Evolutionary conservation across 2,113 vertebrate species (phyloP).

Genomic region (Amphilophus citrinellus): DNA sequence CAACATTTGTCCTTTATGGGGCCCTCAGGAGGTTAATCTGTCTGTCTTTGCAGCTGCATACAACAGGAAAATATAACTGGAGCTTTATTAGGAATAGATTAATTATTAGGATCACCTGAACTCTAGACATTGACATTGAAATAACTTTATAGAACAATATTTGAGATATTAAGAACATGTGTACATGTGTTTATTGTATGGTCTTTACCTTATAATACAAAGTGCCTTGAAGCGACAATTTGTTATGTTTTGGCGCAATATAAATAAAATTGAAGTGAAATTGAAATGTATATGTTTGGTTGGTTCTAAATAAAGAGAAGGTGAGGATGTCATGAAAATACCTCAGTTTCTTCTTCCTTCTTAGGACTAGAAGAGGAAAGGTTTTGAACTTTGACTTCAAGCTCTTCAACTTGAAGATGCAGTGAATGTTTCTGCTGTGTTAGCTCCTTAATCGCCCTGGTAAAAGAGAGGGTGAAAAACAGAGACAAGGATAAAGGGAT

Average conservation of each 20-base stretch:
- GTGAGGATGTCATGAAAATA: neutral
- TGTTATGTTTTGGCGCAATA: too few species aligned
- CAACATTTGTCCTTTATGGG: neutral
- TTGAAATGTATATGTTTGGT: too few species aligned
- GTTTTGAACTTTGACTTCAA: conserved; percentile 74
- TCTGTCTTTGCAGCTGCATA: neutral
- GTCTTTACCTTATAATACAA: too few species aligned
- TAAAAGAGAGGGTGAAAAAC: neutral
- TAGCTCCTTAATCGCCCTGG: conserved; percentile 86
- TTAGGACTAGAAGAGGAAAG: conserved; percentile 58
- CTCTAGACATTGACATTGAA: neutral
- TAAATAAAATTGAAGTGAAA: too few species aligned
- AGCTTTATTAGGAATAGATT: neutral
- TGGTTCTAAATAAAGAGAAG: neutral
- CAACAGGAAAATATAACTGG: neutral
- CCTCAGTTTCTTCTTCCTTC: conserved; percentile 38
- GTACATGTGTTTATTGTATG: neutral
- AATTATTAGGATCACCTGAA: neutral
- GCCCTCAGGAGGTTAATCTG: neutral
- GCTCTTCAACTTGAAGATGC: conserved; percentile 60
- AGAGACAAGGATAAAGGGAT: neutral
- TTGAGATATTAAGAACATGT: neutral
- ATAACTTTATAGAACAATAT: neutral
- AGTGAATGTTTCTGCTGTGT: conserved; percentile 78
- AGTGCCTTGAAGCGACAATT: too few species aligned